Conservation (phyloP, 2,888 invertebrate genomes). For the Melanostoma scalare region DNA sequence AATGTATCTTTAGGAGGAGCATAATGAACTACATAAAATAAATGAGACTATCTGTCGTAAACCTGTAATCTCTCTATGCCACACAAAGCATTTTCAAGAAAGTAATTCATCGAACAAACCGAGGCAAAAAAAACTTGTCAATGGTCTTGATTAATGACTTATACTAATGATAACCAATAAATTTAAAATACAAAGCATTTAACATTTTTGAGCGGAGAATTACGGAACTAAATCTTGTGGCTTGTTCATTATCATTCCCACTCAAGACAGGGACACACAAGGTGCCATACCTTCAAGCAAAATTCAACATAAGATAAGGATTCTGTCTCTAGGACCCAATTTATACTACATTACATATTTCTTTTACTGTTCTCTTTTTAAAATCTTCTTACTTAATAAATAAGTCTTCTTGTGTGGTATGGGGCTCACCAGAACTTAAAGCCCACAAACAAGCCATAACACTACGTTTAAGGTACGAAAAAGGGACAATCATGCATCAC, state of each 20-base stretch:
- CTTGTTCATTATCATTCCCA: not conserved
- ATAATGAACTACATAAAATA: too few species aligned
- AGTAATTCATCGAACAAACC: too few species aligned
- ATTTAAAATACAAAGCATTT: too few species aligned
- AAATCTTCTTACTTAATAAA: conserved; percentile 27
- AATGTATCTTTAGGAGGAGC: too few species aligned
- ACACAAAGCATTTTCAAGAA: too few species aligned
- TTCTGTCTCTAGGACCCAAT: conserved; percentile 19
- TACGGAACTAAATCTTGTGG: too few species aligned
- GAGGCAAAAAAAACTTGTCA: too few species aligned
- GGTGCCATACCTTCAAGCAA: conserved; percentile 13
- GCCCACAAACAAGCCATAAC: conserved; percentile 1
- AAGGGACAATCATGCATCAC: conserved; percentile 10
- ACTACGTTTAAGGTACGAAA: not conserved
- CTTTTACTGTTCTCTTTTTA: not conserved
- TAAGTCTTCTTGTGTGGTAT: conserved; percentile 5
- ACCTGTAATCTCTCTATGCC: too few species aligned
- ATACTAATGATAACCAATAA: too few species aligned
- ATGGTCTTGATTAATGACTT: too few species aligned
- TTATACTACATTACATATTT: conserved; percentile 30
- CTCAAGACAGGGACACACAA: not conserved
- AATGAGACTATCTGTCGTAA: too few species aligned
- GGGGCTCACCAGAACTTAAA: not conserved
- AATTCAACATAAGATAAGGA: conserved; percentile 16
- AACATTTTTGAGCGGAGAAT: too few species aligned